These are phyloP conservation scores for Agrilus mali DNA, from an alignment of 2,888 invertebrate species.

Conservation along the genomic window DNA sequence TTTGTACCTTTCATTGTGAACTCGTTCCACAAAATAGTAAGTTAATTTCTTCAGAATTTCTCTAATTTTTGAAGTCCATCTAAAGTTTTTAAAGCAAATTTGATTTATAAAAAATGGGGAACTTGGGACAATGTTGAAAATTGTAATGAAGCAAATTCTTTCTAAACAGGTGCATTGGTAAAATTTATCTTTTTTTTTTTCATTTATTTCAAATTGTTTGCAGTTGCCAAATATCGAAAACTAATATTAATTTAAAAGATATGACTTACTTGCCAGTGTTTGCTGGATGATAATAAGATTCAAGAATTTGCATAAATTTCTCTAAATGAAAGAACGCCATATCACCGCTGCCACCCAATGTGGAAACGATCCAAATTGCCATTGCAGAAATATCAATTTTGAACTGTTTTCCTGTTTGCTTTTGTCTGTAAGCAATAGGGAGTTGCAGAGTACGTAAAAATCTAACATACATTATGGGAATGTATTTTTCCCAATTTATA, in stretches of 20 bases:
- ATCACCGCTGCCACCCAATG: constrained; percentile 51
- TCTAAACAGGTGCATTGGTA: too few species aligned
- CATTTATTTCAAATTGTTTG: too few species aligned
- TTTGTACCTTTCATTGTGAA: constrained; percentile 54
- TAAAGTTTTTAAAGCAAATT: constrained; percentile 14
- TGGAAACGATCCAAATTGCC: constrained; percentile 47
- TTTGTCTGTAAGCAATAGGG: constrained; percentile 64
- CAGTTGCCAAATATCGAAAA: too few species aligned
- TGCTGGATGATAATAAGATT: constrained; percentile 82
- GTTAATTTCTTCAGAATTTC: constrained; percentile 58
- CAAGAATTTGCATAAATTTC: constrained; percentile 68
- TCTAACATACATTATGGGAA: constrained; percentile 63
- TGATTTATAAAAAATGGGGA: too few species aligned
- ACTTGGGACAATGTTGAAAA: too few species aligned
- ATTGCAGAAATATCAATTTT: constrained; percentile 37
- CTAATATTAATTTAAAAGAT: background rate
- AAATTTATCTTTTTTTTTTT: too few species aligned
- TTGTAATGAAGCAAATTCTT: too few species aligned
- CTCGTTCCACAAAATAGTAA: constrained; percentile 44
- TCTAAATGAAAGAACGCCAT: constrained; percentile 58
- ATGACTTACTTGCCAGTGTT: constrained; percentile 50
- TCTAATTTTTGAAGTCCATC: constrained; percentile 59
- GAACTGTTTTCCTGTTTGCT: constrained; percentile 42
- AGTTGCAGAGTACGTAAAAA: constrained; percentile 62
- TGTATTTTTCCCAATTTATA: constrained; percentile 77